Evolutionary conservation across 2,113 vertebrate species (phyloP), one percentile per base, ranked within the genome.

Genomic region (Gobius niger): DNA sequence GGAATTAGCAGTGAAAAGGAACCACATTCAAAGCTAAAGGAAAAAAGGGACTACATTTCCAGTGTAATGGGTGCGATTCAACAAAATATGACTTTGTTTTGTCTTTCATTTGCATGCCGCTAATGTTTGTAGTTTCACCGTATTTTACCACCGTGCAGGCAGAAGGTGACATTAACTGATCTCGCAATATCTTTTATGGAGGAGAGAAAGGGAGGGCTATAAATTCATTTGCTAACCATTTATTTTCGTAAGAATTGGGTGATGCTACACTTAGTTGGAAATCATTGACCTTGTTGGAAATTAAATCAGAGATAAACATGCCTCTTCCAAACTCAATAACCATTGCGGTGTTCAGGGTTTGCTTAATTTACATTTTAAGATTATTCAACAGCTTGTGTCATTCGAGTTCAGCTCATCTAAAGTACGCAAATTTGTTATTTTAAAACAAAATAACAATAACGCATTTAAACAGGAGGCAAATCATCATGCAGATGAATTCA

Each of bases 231-330:
- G 18, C 57, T n/a, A 15, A 14, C 10, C 18, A 40, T 57, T 57
- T 12, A 57, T 57, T 57, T 15, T 18, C n/a, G 16, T 10, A 57
- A 57, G 14, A 40, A 57, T 7, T 11, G 13, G 13, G 53, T 24
- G 19, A 34, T 9, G 12, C 24, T 40, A 7, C 7, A 12, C n/a
- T n/a, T 24, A 57, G 7, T 13, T 57, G 7, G 12, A 12, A 57
- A 57, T 40, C 24, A 40, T 24, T 15, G 54, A 57, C 54, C 54
- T 40, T 57, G 34, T 6, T 40, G 24, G 54, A 14, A 40, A 57
- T 13, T 34, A 34, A 57, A 57, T 57, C 54, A 57, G 54, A 57
- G 24, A 34, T 57, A 57, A 57, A 57, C 14, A 40, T 13, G 40
- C 9, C 52, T 40, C 13, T 40, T 40, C 1, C 13, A 56, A 56